Conservation (phyloP, 1,140 invertebrate genomes). For the Drosophila watanabei region DNA sequence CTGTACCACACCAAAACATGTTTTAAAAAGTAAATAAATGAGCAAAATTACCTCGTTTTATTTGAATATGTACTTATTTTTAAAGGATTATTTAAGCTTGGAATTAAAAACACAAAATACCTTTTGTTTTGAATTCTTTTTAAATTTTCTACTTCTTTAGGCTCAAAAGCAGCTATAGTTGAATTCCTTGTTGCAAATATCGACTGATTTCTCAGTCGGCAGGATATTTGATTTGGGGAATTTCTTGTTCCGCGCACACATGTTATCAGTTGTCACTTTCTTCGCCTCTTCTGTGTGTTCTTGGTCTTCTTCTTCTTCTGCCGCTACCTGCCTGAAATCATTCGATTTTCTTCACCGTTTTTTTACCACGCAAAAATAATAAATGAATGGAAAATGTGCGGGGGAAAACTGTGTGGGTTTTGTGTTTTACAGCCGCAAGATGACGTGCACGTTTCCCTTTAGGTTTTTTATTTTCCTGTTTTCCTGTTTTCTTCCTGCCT, state of each 20-base stretch:
- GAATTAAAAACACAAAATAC: too few relatives aligned
- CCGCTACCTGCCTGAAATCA: slow-evolving; percentile 2
- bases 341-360: slow-evolving; percentile 4
- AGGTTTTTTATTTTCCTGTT: slow-evolving; percentile 40
- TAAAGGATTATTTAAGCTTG: background rate
- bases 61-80: background rate
- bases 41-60: background rate
- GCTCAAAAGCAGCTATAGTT: background rate
- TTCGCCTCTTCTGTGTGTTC: slow-evolving; percentile 2
- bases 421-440: slow-evolving; percentile 12
- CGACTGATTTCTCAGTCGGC: background rate
- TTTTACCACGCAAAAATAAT: slow-evolving; percentile 24
- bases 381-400: slow-evolving; percentile 17
- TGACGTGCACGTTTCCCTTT: slow-evolving; percentile 39
- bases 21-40: background rate
- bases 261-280: slow-evolving; percentile 21
- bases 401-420: slow-evolving; percentile 11
- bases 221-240: background rate
- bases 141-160: background rate
- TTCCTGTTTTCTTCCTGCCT: slow-evolving; percentile 30
- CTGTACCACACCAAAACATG: background rate
- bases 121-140: background rate
- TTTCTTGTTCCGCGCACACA: slow-evolving; percentile 21
- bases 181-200: background rate
- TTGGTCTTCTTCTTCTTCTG: slow-evolving; percentile 1